phyloP scores from a whole-genome alignment of 1,140 invertebrate species.

The Pseudomyrmex flavicornis region DNA sequence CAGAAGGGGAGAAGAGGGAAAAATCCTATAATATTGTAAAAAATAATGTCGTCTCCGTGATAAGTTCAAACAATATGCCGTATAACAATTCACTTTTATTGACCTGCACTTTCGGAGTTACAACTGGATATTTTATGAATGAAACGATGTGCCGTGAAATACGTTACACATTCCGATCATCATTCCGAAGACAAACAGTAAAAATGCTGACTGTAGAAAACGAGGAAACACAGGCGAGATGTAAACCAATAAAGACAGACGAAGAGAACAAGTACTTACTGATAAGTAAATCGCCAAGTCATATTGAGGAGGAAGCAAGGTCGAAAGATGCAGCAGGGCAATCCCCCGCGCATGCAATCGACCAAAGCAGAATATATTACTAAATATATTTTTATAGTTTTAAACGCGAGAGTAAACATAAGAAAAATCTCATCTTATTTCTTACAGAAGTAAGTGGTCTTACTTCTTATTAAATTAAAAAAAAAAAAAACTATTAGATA shows the following conservation, averaged over 20 bases:
- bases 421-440: constrained; percentile 12
- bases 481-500: background rate
- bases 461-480: constrained; percentile 1
- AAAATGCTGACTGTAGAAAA: constrained; percentile 29
- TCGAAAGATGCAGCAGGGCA: constrained; percentile 76
- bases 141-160: constrained; percentile 1
- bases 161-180: constrained; percentile 39
- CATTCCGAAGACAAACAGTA: constrained; percentile 34
- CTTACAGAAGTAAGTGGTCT: background rate
- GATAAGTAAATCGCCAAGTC: constrained; percentile 80
- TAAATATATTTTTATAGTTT: constrained; percentile 60
- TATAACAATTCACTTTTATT: constrained; percentile 5
- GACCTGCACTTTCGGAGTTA: constrained; percentile 24
- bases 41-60: background rate
- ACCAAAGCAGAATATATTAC: constrained; percentile 78
- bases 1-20: no score
- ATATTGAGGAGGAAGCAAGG: constrained; percentile 77
- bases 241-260: constrained; percentile 41
- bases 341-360: constrained; percentile 77
- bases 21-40: background rate
- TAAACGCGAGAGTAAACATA: background rate
- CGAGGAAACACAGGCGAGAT: background rate
- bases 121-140: background rate
- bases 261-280: constrained; percentile 80
- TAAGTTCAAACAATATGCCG: background rate